Evolutionary conservation across 2,888 invertebrate genomes (phyloP).

Genomic region (Trypoxylon attenuatum): DNA sequence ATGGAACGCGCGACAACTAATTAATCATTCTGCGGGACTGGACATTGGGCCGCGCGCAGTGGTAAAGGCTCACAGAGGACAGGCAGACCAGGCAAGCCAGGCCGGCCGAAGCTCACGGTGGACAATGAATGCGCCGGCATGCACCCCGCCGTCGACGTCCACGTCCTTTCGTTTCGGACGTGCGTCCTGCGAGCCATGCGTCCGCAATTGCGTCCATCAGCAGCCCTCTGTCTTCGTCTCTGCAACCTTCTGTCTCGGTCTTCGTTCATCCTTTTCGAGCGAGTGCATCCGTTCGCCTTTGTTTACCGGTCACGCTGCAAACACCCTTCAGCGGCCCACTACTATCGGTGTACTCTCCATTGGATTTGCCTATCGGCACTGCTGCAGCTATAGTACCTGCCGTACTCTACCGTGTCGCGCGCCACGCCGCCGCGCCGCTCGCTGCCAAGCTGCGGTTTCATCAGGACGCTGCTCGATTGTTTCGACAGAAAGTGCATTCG

Average conservation of each 20-base stretch:
- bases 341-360: constrained; percentile 38
- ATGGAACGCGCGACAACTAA: constrained; percentile 73
- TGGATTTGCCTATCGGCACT: constrained; percentile 61
- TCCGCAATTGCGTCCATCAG: constrained; percentile 34
- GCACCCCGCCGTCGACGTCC: constrained; percentile 34
- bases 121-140: constrained; percentile 68
- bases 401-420: constrained; percentile 5
- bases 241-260: constrained; percentile 13
- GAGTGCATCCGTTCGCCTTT: constrained; percentile 20
- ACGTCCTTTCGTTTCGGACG: constrained; percentile 56
- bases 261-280: constrained; percentile 19
- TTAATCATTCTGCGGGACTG: constrained; percentile 70
- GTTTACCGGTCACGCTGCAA: constrained; percentile 20
- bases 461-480: constrained; percentile 38
- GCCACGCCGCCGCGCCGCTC: constrained; percentile 46
- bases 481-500: constrained; percentile 37
- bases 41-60: constrained; percentile 29
- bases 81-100: neutral
- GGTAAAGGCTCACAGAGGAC: neutral
- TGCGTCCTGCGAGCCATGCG: constrained; percentile 34
- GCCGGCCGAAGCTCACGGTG: constrained; percentile 27
- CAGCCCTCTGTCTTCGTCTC: constrained; percentile 1
- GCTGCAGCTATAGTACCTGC: constrained; percentile 43
- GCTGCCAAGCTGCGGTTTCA: constrained; percentile 28
- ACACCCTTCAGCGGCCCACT: too few relatives aligned